Conservation (phyloP, 2,888 invertebrate species). For the Apantesis nais region DNA sequence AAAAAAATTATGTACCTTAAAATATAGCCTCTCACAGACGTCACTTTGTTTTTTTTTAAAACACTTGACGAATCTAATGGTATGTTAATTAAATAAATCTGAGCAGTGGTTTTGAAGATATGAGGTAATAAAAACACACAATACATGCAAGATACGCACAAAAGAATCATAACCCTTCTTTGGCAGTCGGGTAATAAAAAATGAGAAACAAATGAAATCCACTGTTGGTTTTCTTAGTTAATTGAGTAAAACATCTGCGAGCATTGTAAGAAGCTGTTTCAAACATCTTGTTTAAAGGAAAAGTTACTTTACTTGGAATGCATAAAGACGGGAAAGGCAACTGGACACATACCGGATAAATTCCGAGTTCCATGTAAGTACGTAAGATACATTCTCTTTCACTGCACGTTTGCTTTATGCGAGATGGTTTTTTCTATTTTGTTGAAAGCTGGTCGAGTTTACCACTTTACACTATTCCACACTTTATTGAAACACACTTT, state of each 20-base stretch:
- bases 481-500: neutral
- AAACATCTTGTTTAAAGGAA: slow-evolving; percentile 33
- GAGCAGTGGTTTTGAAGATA: too few species aligned
- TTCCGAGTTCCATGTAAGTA: slow-evolving; percentile 25
- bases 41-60: too few species aligned
- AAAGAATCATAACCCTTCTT: too few species aligned
- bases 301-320: slow-evolving; percentile 37
- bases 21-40: too few species aligned
- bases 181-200: too few species aligned
- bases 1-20: too few species aligned
- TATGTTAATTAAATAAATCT: too few species aligned
- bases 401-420: slow-evolving; percentile 22
- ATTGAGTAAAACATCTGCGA: slow-evolving; percentile 18
- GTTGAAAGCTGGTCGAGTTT: slow-evolving; percentile 24
- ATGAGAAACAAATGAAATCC: slow-evolving; percentile 18
- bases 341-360: slow-evolving; percentile 30
- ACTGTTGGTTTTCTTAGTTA: slow-evolving; percentile 13
- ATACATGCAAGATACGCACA: too few species aligned
- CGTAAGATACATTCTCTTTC: slow-evolving; percentile 31
- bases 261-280: slow-evolving; percentile 21
- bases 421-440: slow-evolving; percentile 19
- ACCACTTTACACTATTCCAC: neutral
- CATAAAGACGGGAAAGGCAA: slow-evolving; percentile 28
- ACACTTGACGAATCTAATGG: too few species aligned
- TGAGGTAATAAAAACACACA: too few species aligned